Conservation (phyloP, 2,113 vertebrate genomes). For the Azemiops feae region DNA sequence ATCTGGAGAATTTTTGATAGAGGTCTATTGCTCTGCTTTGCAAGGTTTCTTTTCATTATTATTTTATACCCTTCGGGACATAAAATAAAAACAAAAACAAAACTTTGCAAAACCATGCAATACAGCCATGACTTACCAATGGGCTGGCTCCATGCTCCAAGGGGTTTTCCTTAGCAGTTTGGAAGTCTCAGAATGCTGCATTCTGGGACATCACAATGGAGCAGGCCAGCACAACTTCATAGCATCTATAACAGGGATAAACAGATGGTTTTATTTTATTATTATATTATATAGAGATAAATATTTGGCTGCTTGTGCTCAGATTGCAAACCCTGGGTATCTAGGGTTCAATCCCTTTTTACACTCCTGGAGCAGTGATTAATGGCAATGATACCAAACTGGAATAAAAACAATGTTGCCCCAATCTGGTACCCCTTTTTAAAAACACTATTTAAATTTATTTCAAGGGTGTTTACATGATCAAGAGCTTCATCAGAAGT, state of each 20-base stretch:
- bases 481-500: background rate
- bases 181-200: conserved; percentile 33
- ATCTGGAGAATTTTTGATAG: background rate
- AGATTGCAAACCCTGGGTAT: conserved; percentile 22
- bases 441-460: background rate
- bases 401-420: background rate
- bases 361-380: background rate
- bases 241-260: conserved; percentile 55
- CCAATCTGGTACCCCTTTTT: background rate
- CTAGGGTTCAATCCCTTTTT: conserved; percentile 22
- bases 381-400: background rate
- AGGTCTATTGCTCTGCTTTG: conserved; percentile 67
- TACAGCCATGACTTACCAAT: conserved; percentile 60
- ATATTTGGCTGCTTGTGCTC: conserved; percentile 31
- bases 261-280: conserved; percentile 29
- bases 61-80: conserved; percentile 63
- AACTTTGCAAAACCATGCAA: conserved; percentile 69
- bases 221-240: conserved; percentile 50
- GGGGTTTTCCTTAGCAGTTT: conserved; percentile 50
- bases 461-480: background rate
- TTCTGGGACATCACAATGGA: conserved; percentile 44
- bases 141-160: conserved; percentile 63
- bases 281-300: background rate
- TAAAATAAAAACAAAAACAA: conserved; percentile 57
- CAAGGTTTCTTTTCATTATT: conserved; percentile 69